Conservation (phyloP, 2,797 vertebrate genomes). For the Sciaenops ocellatus region DNA sequence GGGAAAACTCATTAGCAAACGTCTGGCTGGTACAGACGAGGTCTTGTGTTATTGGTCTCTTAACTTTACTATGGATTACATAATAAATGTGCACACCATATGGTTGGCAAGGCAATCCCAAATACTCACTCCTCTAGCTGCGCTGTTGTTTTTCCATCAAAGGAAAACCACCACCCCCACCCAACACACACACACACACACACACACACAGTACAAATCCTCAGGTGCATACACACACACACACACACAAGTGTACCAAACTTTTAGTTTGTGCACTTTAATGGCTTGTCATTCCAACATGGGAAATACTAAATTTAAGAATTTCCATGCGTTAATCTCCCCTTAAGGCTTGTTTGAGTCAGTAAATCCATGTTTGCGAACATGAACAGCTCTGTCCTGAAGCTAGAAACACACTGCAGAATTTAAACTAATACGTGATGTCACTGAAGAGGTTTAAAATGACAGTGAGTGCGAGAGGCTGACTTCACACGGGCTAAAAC, state of each 20-base stretch:
- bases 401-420: neutral
- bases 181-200: conserved; percentile 39
- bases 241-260: conserved; percentile 5
- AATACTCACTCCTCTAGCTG: conserved; percentile 66
- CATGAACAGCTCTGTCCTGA: conserved; percentile 2
- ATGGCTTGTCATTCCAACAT: neutral
- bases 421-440: conserved; percentile 7
- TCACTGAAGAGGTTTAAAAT: neutral
- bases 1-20: conserved; percentile 54
- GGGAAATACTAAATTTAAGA: conserved; percentile 28
- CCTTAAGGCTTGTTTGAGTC: neutral
- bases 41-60: conserved; percentile 59
- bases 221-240: conserved; percentile 39
- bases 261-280: conserved; percentile 37
- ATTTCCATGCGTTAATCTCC: conserved; percentile 41
- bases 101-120: conserved; percentile 68
- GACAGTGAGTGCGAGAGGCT: too few relatives aligned
- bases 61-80: conserved; percentile 79
- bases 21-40: conserved; percentile 56
- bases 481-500: neutral
- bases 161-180: conserved; percentile 48
- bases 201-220: conserved; percentile 16
- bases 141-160: conserved; percentile 71
- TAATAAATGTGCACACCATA: conserved; percentile 80
- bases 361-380: conserved; percentile 11